phyloP scores from a whole-genome alignment of 2,797 vertebrate genomes.

The Hypotaenidia okinawae region DNA sequence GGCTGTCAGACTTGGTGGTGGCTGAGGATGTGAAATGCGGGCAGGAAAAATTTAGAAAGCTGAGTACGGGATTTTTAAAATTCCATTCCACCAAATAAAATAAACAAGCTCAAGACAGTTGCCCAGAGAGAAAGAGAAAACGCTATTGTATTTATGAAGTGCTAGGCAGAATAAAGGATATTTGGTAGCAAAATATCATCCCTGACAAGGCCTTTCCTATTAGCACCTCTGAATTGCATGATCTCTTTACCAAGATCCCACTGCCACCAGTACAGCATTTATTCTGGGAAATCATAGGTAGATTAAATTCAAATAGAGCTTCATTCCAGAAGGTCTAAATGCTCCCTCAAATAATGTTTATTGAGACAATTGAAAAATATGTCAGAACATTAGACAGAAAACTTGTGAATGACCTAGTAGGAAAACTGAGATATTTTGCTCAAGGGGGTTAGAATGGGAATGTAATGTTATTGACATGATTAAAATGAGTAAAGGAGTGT shows the following conservation, averaged over 20 bases:
- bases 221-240: not conserved
- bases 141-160: not conserved
- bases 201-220: not conserved
- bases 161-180: not conserved
- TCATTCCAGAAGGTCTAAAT: constrained; percentile 37
- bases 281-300: constrained; percentile 32
- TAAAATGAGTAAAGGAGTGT: constrained; percentile 29
- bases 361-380: constrained; percentile 50
- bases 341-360: constrained; percentile 61
- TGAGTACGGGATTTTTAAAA: not conserved
- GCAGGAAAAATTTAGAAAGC: not conserved
- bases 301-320: constrained; percentile 26
- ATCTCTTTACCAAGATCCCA: constrained; percentile 11
- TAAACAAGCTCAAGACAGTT: constrained; percentile 10
- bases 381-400: constrained; percentile 42
- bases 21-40: not conserved
- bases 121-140: constrained; percentile 15
- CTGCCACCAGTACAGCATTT: constrained; percentile 17
- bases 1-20: not conserved
- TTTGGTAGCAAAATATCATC: not conserved
- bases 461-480: constrained; percentile 33
- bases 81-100: constrained; percentile 14
- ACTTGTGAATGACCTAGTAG: constrained; percentile 58
- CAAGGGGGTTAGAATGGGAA: constrained; percentile 40
- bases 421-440: constrained; percentile 61